A percentile compares a stretch with the other conserved stretches of the same genome.
phyloP scores from a whole-genome alignment of 2,888 invertebrate genomes.

The Caenorhabditis afra region DNA sequence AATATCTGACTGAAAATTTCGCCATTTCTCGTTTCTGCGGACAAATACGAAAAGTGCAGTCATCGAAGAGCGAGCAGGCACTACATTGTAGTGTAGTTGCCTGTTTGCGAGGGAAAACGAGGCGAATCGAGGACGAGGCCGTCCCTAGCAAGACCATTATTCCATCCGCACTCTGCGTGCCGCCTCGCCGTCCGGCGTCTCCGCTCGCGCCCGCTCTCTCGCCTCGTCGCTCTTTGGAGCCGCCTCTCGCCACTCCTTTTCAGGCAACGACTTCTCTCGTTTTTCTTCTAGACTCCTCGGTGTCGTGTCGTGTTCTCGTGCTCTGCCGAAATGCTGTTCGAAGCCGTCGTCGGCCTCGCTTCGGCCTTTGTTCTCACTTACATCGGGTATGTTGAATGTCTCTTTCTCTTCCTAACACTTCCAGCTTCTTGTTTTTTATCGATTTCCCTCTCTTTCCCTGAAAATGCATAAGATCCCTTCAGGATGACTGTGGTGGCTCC shows the following conservation, averaged over 20 bases:
- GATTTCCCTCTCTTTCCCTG: not conserved
- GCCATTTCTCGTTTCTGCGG: not conserved
- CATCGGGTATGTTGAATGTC: slow-evolving; percentile 36
- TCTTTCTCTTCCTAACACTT: not conserved
- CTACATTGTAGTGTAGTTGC: slow-evolving; percentile 39
- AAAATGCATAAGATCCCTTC: not conserved
- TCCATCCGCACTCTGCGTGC: slow-evolving; percentile 25
- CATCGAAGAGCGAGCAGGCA: slow-evolving; percentile 25
- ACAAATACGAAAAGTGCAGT: slow-evolving; percentile 23
- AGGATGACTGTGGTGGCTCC: slow-evolving; percentile 60
- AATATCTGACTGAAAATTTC: not conserved
- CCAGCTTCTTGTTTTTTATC: not conserved
- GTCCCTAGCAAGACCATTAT: slow-evolving; percentile 54
- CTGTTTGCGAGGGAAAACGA: slow-evolving; percentile 46
- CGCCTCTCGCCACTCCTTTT: slow-evolving; percentile 7
- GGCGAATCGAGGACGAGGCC: slow-evolving; percentile 47
- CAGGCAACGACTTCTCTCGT: slow-evolving; percentile 17
- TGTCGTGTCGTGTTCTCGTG: slow-evolving; percentile 38
- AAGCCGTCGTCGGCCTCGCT: slow-evolving; percentile 42
- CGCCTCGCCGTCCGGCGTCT: slow-evolving; percentile 22
- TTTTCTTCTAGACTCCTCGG: slow-evolving; percentile 28
- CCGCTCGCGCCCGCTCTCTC: slow-evolving; percentile 3
- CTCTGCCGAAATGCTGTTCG: slow-evolving; percentile 31
- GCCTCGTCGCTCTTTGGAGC: slow-evolving; percentile 14
- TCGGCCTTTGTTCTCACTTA: slow-evolving; percentile 40